These are phyloP conservation scores for Lasioglossum villosulum DNA, from an alignment of 2,888 invertebrate species.

Conservation along the genomic window DNA sequence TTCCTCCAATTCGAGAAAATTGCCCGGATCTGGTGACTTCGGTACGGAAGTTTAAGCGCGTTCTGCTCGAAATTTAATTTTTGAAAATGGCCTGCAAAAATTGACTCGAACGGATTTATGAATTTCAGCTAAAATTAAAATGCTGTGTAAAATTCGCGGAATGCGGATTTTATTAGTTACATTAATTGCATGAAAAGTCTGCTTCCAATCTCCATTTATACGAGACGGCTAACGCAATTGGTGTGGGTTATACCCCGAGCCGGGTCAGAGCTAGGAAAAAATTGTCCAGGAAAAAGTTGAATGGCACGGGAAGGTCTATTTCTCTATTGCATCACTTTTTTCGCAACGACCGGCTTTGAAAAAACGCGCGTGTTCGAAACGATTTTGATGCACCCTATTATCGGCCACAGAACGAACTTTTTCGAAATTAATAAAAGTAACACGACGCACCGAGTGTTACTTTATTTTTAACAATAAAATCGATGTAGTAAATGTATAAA, in stretches of 20 bases:
- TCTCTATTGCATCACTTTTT: background rate
- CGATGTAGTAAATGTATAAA: too few species aligned
- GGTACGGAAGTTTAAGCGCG: background rate
- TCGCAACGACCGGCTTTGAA: background rate
- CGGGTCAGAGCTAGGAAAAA: constrained; percentile 3
- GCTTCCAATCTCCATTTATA: background rate
- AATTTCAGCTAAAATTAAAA: background rate
- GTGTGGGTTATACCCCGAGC: background rate
- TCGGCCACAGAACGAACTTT: too few species aligned
- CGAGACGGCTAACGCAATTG: background rate
- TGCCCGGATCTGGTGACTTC: too few species aligned
- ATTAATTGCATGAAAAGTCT: background rate
- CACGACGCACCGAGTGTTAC: too few species aligned
- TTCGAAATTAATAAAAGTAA: too few species aligned
- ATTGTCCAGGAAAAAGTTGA: background rate
- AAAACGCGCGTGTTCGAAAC: background rate
- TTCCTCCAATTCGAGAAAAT: too few species aligned
- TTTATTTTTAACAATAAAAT: too few species aligned
- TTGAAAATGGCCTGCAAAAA: background rate
- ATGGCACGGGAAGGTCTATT: background rate
- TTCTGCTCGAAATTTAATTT: background rate
- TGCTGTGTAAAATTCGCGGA: background rate
- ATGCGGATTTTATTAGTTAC: background rate
- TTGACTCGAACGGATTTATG: background rate
- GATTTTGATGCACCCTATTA: too few species aligned